Evolutionary conservation across 2,888 invertebrate species (phyloP).

Genomic region (Stenchaetothrips biformis): DNA sequence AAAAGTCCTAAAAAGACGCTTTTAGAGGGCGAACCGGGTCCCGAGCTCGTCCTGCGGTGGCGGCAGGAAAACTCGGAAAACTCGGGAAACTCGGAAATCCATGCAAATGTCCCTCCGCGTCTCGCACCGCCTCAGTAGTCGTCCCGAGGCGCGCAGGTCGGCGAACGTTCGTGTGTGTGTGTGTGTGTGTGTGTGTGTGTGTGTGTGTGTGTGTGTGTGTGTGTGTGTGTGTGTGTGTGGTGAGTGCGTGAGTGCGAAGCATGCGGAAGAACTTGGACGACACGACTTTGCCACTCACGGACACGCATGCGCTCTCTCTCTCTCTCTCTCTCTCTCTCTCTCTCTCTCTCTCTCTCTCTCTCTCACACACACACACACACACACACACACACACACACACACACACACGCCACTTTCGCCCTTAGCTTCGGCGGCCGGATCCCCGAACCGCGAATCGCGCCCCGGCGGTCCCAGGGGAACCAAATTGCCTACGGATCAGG

Average conservation of each 20-base stretch:
- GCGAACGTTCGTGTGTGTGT: too few species aligned
- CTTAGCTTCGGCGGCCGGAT: background rate
- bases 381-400: background rate
- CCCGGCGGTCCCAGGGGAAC: background rate
- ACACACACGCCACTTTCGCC: background rate
- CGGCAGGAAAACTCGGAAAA: background rate
- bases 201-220: too few species aligned
- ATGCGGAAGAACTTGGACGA: too few species aligned
- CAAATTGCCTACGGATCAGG: background rate
- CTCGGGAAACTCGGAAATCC: constrained; percentile 5
- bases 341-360: background rate
- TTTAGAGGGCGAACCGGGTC: background rate
- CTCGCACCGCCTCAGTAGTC: too few species aligned
- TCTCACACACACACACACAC: background rate
- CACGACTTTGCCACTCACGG: background rate
- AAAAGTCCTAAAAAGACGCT: background rate
- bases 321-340: background rate
- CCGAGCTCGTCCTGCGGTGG: background rate
- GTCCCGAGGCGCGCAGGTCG: too few species aligned
- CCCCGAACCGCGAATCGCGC: background rate
- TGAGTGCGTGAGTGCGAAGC: too few species aligned
- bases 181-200: too few species aligned
- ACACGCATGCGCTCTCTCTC: background rate
- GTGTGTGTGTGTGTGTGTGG: too few species aligned
- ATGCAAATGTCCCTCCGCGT: background rate